A percentile compares a stretch with the other conserved stretches of the same genome.
Evolutionary conservation across 2,113 vertebrate genomes (phyloP).

Genomic region (Lipophrys pholis): DNA sequence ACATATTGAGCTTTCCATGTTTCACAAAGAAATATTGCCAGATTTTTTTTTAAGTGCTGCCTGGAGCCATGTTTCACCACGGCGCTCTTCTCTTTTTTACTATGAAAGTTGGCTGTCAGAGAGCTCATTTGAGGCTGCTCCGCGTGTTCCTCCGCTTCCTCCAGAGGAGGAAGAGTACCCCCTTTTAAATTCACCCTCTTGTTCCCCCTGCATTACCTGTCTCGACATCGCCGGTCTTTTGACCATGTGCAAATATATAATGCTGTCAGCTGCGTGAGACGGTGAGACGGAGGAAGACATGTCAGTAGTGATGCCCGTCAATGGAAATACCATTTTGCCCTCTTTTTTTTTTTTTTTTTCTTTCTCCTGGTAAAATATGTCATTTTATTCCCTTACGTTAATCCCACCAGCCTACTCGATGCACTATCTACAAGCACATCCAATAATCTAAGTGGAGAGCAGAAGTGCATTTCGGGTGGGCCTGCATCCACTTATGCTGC

Average conservation of each 20-base stretch:
- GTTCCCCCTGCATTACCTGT: constrained; percentile 50
- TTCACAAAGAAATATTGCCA: constrained; percentile 71
- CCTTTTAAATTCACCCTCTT: constrained; percentile 14
- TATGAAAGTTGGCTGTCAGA: constrained; percentile 63
- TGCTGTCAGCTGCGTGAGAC: constrained; percentile 33
- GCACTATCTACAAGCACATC: constrained; percentile 4
- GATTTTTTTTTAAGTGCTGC: constrained; percentile 65
- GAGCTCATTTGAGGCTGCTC: constrained; percentile 66
- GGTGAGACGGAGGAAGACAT: constrained; percentile 14
- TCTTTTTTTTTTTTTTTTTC: not conserved
- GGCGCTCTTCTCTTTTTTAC: constrained; percentile 52
- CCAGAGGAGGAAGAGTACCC: constrained; percentile 40
- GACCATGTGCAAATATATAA: constrained; percentile 27
- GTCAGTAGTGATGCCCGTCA: constrained; percentile 19
- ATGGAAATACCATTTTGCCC: constrained; percentile 11
- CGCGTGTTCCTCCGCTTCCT: constrained; percentile 50
- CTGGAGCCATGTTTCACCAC: constrained; percentile 62
- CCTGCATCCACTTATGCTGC: no score
- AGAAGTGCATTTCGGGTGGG: no score
- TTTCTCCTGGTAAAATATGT: constrained; percentile 31
- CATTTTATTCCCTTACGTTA: constrained; percentile 3
- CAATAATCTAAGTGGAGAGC: constrained; percentile 10
- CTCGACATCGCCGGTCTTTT: constrained; percentile 40
- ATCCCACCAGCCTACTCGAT: constrained; percentile 8
- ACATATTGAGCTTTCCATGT: constrained; percentile 68